Percentiles rank a stretch among this genome's conserved stretches.
Evolutionary conservation across 2,888 invertebrate genomes (phyloP).

Genomic region (Zhuqinia jingwanae): DNA sequence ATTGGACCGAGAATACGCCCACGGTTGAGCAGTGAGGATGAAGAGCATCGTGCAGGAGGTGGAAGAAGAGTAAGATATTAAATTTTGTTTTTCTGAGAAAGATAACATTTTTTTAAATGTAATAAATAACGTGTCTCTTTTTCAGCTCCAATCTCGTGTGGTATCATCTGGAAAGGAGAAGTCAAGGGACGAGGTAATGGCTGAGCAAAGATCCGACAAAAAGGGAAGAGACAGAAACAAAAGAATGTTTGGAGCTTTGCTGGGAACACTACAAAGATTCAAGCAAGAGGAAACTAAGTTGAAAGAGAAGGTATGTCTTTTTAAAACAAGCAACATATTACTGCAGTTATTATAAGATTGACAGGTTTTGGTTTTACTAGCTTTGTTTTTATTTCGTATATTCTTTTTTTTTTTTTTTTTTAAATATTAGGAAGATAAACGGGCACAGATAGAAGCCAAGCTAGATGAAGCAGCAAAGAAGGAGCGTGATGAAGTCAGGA

Average conservation of each 20-base stretch:
- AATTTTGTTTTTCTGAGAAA: neutral
- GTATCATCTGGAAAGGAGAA: conserved; percentile 90
- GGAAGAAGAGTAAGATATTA: conserved; percentile 71
- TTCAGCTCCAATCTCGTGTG: conserved; percentile 85
- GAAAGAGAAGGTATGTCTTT: conserved; percentile 87
- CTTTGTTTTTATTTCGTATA: neutral
- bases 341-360: too few species aligned
- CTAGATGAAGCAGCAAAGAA: conserved; percentile 94
- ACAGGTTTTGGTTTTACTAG: conserved; percentile 52
- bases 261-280: conserved; percentile 97
- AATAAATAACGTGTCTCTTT: too few species aligned
- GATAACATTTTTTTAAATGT: too few species aligned
- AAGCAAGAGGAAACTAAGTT: conserved; percentile 95
- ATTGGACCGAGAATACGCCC: conserved; percentile 75
- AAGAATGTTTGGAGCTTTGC: conserved; percentile 96
- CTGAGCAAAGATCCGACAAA: conserved; percentile 91
- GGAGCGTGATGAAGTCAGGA: conserved; percentile 92
- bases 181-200: conserved; percentile 90
- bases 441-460: conserved; percentile 94
- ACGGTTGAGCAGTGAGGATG: conserved; percentile 68
- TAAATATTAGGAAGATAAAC: conserved; percentile 87
- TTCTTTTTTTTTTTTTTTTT: neutral
- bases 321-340: too few species aligned
- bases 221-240: conserved; percentile 89
- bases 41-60: conserved; percentile 61